Base-by-base conservation (phyloP, 2,888 invertebrate genomes). In the Mythimna albipuncta region DNA sequence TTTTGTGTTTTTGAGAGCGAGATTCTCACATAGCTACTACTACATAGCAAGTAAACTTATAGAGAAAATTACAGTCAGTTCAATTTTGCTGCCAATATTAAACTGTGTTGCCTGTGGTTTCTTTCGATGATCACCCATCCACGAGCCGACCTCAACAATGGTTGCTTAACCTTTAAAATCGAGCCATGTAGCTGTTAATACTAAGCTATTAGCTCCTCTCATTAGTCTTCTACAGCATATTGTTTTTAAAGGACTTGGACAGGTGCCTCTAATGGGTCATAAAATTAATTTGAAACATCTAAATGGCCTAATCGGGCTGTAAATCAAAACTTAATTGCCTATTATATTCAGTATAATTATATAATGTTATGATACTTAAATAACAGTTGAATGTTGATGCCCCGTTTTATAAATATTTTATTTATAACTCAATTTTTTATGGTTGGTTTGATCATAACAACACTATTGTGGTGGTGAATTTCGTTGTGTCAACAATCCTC, bases 291-390 rank as follows among this genome's bases (percentile, higher is more conserved):
- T 66, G 0, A 57, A 64, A 65, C 35, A 50, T 55, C 35, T 59
- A 65, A 65, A 64, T 57, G 6, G 1, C 6, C 41, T 54, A 47
- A 64, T 67, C 19, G 57, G 11, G 26, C 47, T 41, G 58, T 77
- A 73, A 69, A 81, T 84, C 44, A 74, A 38, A 32, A 57, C 73
- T 79, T 71, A 74, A 83, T 76, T 76, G 66, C 50, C 57, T 75
- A 35, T 72, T 65, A 68, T 13, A 67, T 59, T 26, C 32, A 67
- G 57, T 59, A 54, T 63, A 67, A 65, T 71, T 67, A 73, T 32
- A 66, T 72, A 71, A 66, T 58, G 64, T 64, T n/a, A 62, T 55
- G 61, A 55, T 70, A 62, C 6, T 54, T 71, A 73, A 73, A 74
- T 54, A 59, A 44, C 64, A 59, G 58, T 38, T 38, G 9, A 38